Base-by-base conservation (phyloP, 2,797 vertebrate genomes). In the Pseudochromis fuscus region DNA sequence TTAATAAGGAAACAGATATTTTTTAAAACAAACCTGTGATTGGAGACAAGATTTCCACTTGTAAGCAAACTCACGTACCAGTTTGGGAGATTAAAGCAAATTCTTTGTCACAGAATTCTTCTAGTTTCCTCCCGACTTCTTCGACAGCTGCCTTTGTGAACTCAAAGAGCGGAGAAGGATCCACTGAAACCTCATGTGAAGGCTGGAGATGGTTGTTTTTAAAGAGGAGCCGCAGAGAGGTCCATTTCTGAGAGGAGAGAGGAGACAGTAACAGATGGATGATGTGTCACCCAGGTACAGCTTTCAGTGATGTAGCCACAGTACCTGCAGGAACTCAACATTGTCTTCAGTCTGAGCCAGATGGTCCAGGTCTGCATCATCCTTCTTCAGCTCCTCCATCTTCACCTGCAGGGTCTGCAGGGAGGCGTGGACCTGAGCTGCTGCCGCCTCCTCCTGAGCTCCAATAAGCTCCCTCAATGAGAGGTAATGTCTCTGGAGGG, bases 301-400 rank as follows among this genome's bases (percentile, higher is more conserved):
- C 13, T 25, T 38, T 4, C 21, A 10, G 10, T 5, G 19, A 52
- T 33, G 35, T 35, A 15, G 79, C 30, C 44, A 40, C 16, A 9
- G 27, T 73, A 91, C 91, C 90, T 85, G 58, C 35, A 92, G 74
- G 68, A 92, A 91, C 7, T 21, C 2, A 10, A 72, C 6, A 3
- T 85, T 59, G 10, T 27, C 55, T 10, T 85, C 62, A 24, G 19
- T 67, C 16, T 66, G 30, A 0, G 61, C 72, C 21, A 92, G 61
- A 31, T 0, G 4, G 11, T 79, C 64, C 56, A 92, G 75, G 52
- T 87, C 73, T 49, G 53, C 30, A 0, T 71, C 56, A 40, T 40
- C 59, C 63, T 21, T 53, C 62, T 30, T 77, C 42, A 73, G 51
- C 18, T 67, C 45, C 25, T 82, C 18, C 21, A 83, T 61, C 38